Base-by-base conservation (phyloP, 2,888 invertebrate genomes). In the Molorchus minor region DNA sequence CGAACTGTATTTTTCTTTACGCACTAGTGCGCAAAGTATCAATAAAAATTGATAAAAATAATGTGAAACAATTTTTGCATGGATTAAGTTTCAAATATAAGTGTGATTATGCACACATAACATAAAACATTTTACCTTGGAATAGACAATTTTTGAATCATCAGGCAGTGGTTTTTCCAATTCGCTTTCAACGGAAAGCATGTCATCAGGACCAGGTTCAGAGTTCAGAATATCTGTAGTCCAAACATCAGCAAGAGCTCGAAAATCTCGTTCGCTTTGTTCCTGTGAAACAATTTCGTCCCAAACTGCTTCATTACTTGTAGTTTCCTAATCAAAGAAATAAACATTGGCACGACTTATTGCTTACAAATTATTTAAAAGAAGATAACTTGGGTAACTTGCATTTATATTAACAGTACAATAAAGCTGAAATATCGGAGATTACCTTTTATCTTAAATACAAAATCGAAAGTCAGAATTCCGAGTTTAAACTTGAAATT, bases 91-190 rank as follows among this genome's bases (percentile, higher is more conserved):
- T n/a, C n/a, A n/a, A n/a, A n/a, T n/a, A n/a, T n/a, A n/a, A n/a
- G n/a, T n/a, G n/a, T n/a, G n/a, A n/a, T n/a, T n/a, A n/a, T n/a
- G n/a, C n/a, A n/a, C n/a, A n/a, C n/a, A n/a, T n/a, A n/a, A n/a
- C n/a, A n/a, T n/a, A n/a, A n/a, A n/a, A n/a, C n/a, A 8, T 21
- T 33, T 61, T 76, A 86, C 86, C 82, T 86, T 85, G 53, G 90
- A 91, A 76, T 90, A 89, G 16, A 87, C 88, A 71, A 89, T 84
- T 74, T 89, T 88, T 64, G 88, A 86, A 80, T 91, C 88, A 70
- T 85, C 84, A 7, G 53, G 7, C 2, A 86, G 2, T 10, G 40
- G 30, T 8, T 81, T 79, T 20, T 86, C 84, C 73, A 88, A 82
- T 71, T 87, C 87, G 64, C 84, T 83, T 7, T 85, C 85, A 68